phyloP scores from a whole-genome alignment of 2,888 invertebrate genomes.

The Rutpela maculata region DNA sequence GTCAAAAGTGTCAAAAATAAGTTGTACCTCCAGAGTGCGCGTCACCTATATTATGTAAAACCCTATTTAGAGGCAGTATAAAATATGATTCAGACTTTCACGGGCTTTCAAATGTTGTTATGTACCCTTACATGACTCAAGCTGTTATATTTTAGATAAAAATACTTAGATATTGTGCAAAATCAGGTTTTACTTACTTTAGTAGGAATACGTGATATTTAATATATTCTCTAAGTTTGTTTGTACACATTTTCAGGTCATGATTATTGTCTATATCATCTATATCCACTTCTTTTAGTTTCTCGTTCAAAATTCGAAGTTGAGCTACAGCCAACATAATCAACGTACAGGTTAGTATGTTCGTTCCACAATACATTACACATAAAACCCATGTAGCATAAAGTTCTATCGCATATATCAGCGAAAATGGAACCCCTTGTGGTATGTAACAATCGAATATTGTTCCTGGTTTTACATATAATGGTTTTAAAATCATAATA shows the following conservation, averaged over 20 bases:
- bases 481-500: background rate
- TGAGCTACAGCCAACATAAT: constrained; percentile 27
- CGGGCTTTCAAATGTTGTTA: too few species aligned
- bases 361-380: background rate
- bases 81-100: too few species aligned
- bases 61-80: too few species aligned
- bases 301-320: constrained; percentile 50
- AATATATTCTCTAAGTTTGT: background rate
- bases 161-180: too few species aligned
- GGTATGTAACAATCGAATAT: background rate
- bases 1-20: too few species aligned
- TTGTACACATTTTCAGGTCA: background rate
- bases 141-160: too few species aligned
- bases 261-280: background rate
- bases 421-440: background rate
- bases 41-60: too few species aligned
- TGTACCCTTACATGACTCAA: too few species aligned
- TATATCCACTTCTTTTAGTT: constrained; percentile 24
- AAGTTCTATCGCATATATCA: background rate
- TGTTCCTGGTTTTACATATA: background rate
- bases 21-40: too few species aligned
- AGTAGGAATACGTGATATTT: background rate
- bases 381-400: background rate
- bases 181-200: constrained; percentile 6
- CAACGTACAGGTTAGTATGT: background rate